A percentile compares a stretch with the other conserved stretches of the same genome.
phyloP scores from a whole-genome alignment of 2,797 vertebrate genomes.

The Myiotriccus ornatus region DNA sequence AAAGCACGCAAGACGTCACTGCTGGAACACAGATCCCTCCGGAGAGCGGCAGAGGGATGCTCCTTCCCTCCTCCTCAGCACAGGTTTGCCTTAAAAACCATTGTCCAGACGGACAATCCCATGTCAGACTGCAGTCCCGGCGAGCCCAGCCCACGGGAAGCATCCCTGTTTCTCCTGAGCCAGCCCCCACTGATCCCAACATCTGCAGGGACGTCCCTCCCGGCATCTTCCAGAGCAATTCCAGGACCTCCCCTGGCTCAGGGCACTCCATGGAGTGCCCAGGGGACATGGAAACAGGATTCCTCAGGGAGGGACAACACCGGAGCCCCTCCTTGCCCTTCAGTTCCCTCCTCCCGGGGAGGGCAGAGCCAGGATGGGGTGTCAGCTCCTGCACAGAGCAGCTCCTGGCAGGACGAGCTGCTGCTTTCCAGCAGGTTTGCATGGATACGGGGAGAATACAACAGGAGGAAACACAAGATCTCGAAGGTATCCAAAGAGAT shows the following conservation, averaged over 20 bases:
- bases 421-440: neutral
- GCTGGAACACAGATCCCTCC: neutral
- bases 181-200: neutral
- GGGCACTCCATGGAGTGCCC: constrained; percentile 52
- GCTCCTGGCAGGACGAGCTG: neutral
- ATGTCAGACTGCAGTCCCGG: neutral
- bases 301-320: constrained; percentile 66
- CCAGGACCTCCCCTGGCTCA: neutral
- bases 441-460: neutral
- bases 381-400: neutral
- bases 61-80: neutral
- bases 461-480: neutral
- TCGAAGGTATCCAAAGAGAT: neutral
- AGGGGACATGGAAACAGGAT: constrained; percentile 57
- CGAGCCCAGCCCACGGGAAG: neutral
- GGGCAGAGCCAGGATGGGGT: neutral
- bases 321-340: constrained; percentile 52
- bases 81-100: neutral
- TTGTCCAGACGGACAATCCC: neutral
- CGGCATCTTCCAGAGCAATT: neutral
- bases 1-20: neutral
- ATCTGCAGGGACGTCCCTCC: neutral
- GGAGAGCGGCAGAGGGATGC: neutral
- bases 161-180: neutral
- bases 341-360: neutral